Conservation (phyloP, 2,113 vertebrate species). For the Ascaphus truei region DNA sequence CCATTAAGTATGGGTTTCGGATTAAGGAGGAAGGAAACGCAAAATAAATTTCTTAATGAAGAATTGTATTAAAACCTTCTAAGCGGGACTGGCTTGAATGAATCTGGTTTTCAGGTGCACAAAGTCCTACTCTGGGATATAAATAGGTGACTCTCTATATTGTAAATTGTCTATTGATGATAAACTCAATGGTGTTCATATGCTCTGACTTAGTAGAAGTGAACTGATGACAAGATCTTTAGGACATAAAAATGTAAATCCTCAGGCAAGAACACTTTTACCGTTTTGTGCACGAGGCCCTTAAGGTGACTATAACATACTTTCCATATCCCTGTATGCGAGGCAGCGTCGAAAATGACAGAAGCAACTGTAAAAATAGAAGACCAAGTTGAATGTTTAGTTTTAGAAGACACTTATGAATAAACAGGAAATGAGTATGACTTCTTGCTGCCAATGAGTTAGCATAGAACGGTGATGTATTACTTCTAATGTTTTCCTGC, state of each 20-base stretch:
- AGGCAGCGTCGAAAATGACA: not conserved
- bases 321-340: conserved; percentile 9
- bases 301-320: not conserved
- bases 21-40: no score
- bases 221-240: no score
- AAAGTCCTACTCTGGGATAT: no score
- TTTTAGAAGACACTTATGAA: not conserved
- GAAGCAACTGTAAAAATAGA: not conserved
- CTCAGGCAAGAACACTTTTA: not conserved
- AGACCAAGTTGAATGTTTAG: conserved; percentile 6
- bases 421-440: conserved; percentile 8
- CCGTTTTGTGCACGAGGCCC: not conserved
- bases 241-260: no score
- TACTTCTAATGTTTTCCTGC: not conserved
- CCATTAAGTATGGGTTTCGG: no score
- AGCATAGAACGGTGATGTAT: not conserved
- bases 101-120: no score
- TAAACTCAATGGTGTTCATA: no score
- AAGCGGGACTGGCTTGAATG: no score
- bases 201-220: no score
- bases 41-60: no score
- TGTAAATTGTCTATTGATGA: not conserved
- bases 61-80: no score
- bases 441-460: not conserved
- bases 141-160: not conserved